A percentile compares a stretch with the other conserved stretches of the same genome.
Evolutionary conservation across 2,888 invertebrate species (phyloP).

Genomic region (Conus canariensis): DNA sequence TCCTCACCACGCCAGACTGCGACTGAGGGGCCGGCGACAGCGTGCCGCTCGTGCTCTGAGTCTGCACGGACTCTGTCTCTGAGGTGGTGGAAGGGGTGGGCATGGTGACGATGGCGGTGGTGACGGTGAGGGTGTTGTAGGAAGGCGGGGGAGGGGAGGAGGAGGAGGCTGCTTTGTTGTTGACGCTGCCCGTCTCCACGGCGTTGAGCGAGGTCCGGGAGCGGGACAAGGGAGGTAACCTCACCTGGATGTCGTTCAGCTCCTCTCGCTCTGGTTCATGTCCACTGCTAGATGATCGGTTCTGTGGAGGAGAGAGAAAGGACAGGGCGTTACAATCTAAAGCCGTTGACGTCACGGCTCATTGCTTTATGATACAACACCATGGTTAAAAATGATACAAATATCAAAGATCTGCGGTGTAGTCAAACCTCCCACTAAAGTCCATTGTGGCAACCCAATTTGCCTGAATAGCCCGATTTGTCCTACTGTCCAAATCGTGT

Average conservation of each 20-base stretch:
- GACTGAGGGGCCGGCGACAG: conserved; percentile 59
- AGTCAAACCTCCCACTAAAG: too few relatives aligned
- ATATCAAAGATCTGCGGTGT: too few relatives aligned
- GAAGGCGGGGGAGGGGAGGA: background rate
- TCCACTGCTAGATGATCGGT: conserved; percentile 43
- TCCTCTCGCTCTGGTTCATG: conserved; percentile 68
- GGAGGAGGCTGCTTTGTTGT: conserved; percentile 52
- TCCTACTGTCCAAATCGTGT: too few relatives aligned
- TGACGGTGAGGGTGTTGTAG: conserved; percentile 70
- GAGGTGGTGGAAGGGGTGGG: conserved; percentile 71
- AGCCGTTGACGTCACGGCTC: too few relatives aligned
- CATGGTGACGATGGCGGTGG: conserved; percentile 70
- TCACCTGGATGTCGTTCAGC: conserved; percentile 72
- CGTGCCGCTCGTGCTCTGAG: conserved; percentile 66
- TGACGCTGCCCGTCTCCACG: conserved; percentile 36
- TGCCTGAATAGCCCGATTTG: too few relatives aligned
- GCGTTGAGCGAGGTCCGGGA: conserved; percentile 66
- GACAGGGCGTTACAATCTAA: too few relatives aligned
- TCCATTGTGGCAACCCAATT: too few relatives aligned
- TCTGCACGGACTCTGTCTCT: conserved; percentile 68
- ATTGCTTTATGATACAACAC: too few relatives aligned
- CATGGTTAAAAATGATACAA: too few relatives aligned
- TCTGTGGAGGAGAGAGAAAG: conserved; percentile 10
- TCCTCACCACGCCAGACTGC: conserved; percentile 63
- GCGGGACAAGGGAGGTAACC: conserved; percentile 66